These are phyloP conservation scores for Ciconia maguari DNA, from an alignment of 2,113 vertebrate species.

Conservation along the genomic window DNA sequence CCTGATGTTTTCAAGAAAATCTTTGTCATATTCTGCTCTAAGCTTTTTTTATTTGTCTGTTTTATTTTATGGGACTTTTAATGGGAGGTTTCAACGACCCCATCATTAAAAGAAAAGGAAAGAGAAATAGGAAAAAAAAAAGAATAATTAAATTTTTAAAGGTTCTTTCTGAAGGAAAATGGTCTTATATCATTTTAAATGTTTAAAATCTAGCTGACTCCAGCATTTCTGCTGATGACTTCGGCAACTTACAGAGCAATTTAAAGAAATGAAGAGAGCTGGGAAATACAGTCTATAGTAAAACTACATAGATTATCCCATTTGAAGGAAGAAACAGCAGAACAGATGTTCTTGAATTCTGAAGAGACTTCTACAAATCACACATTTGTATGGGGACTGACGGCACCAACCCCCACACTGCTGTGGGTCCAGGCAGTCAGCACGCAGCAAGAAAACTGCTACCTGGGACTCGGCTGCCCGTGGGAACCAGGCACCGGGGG, in stretches of 20 bases:
- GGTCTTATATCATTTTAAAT: slow-evolving; percentile 45
- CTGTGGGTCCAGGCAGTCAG: not conserved
- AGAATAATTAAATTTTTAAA: slow-evolving; percentile 59
- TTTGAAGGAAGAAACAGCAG: not conserved
- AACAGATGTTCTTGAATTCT: not conserved
- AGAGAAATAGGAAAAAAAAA: not conserved
- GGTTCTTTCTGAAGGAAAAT: slow-evolving; percentile 41
- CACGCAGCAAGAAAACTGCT: not conserved
- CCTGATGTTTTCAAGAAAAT: not conserved
- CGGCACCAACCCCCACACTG: not conserved
- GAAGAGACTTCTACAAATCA: not conserved
- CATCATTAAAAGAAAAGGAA: not conserved
- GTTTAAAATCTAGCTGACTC: slow-evolving; percentile 60
- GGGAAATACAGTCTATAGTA: slow-evolving; percentile 26
- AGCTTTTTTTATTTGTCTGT: slow-evolving; percentile 1
- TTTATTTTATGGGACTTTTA: slow-evolving; percentile 44
- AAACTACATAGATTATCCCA: slow-evolving; percentile 26
- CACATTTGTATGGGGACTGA: not conserved
- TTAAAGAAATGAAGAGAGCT: slow-evolving; percentile 51
- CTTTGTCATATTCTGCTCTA: not conserved
- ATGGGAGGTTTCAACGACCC: slow-evolving; percentile 36
- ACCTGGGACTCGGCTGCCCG: fast-evolving
- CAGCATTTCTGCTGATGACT: slow-evolving; percentile 60
- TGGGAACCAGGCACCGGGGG: fast-evolving
- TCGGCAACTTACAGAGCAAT: slow-evolving; percentile 56